Evolutionary conservation across 2,113 vertebrate genomes (phyloP).

Genomic region (Embiotoca jacksoni): DNA sequence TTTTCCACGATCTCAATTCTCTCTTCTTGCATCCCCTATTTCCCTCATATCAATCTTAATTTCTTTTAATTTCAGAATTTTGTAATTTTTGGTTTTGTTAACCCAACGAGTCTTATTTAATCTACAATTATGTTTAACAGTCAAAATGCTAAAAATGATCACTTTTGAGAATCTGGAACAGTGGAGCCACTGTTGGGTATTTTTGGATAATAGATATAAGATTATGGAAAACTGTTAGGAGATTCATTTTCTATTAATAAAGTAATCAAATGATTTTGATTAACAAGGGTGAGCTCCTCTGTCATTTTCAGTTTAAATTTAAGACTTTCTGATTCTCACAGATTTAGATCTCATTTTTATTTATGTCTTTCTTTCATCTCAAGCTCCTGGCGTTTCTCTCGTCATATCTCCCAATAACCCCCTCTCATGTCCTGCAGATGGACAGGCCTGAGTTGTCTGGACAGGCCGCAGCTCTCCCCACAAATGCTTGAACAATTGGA

Average conservation of each 20-base stretch:
- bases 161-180: neutral
- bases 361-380: neutral
- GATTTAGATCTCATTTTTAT: neutral
- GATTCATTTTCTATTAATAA: neutral
- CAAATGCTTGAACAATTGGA: constrained; percentile 88
- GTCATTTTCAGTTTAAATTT: neutral
- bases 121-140: neutral
- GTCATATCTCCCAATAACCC: constrained; percentile 25
- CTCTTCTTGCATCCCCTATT: neutral
- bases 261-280: neutral
- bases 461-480: constrained; percentile 78
- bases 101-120: neutral
- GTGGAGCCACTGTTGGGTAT: too few species aligned
- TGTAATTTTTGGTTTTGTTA: neutral
- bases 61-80: neutral
- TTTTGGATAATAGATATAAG: too few species aligned
- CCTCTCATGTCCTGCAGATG: constrained; percentile 61
- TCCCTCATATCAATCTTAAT: neutral
- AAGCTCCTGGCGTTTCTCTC: constrained; percentile 29
- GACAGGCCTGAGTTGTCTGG: constrained; percentile 75
- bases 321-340: neutral
- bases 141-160: neutral
- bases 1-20: neutral
- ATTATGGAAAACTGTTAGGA: too few species aligned
- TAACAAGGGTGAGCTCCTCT: neutral